phyloP scores from a whole-genome alignment of 2,797 vertebrate genomes.

The Clarias laeviceps region DNA sequence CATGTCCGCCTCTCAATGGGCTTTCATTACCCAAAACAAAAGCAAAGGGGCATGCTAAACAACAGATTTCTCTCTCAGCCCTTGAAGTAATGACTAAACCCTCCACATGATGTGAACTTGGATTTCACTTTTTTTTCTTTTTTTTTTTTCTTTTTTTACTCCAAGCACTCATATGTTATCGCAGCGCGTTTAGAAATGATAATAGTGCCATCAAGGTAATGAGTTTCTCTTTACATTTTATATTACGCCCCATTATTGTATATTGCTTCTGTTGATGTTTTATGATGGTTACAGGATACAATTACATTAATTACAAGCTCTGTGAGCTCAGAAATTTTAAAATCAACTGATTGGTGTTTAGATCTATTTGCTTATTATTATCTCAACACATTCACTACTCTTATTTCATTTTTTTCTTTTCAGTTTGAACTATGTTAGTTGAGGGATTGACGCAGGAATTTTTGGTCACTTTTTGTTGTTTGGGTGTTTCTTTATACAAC shows the following conservation, averaged over 20 bases:
- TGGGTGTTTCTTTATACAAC: neutral
- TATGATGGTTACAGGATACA: constrained; percentile 28
- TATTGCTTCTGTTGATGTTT: constrained; percentile 39
- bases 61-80: constrained; percentile 69
- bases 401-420: neutral
- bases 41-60: constrained; percentile 68
- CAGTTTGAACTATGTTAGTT: neutral
- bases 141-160: constrained; percentile 52
- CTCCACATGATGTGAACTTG: constrained; percentile 62
- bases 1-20: constrained; percentile 72
- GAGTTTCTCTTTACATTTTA: constrained; percentile 45
- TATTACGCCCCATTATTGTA: constrained; percentile 43
- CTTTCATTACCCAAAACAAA: constrained; percentile 76
- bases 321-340: constrained; percentile 16
- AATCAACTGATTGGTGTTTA: constrained; percentile 22
- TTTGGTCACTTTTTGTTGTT: no score
- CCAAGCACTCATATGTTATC: constrained; percentile 49
- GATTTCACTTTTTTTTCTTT: constrained; percentile 47
- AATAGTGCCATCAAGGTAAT: constrained; percentile 57
- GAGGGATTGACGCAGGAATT: neutral
- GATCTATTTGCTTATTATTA: constrained; percentile 23
- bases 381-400: neutral
- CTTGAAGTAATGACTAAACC: constrained; percentile 65
- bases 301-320: constrained; percentile 38
- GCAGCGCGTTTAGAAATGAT: constrained; percentile 59